A percentile compares a stretch with the other conserved stretches of the same genome.
Evolutionary conservation across 1,140 invertebrate species (phyloP).

Genomic region (Formica selysi): DNA sequence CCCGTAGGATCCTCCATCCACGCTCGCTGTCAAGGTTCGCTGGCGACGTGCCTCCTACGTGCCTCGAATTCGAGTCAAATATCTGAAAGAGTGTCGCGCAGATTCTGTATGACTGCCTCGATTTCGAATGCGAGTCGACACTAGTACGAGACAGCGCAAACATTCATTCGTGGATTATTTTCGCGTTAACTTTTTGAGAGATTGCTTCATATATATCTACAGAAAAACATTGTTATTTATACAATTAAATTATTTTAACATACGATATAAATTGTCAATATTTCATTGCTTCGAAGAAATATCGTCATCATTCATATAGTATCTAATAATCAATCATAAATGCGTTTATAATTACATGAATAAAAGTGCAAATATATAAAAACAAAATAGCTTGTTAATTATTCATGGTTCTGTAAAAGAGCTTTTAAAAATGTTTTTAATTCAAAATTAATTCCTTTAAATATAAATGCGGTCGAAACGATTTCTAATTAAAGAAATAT

Average conservation of each 20-base stretch:
- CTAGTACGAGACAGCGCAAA: not conserved
- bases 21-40: constrained; percentile 74
- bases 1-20: constrained; percentile 66
- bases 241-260: constrained; percentile 16
- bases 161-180: constrained; percentile 36
- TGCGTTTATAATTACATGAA: not conserved
- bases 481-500: not conserved
- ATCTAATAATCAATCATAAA: constrained; percentile 33
- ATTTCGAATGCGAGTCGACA: constrained; percentile 30
- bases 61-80: constrained; percentile 65
- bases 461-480: not conserved
- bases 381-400: not conserved
- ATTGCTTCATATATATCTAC: not conserved
- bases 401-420: not conserved
- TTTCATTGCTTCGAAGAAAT: not conserved
- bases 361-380: constrained; percentile 10
- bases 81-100: constrained; percentile 53
- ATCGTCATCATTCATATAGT: not conserved
- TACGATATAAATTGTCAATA: not conserved
- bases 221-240: constrained; percentile 15
- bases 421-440: not conserved
- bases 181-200: constrained; percentile 7
- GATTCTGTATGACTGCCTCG: constrained; percentile 47
- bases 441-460: not conserved
- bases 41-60: constrained; percentile 68